Percentiles rank a stretch among this genome's conserved stretches.
phyloP scores from a whole-genome alignment of 2,888 invertebrate species.

The Ctena decussata region DNA sequence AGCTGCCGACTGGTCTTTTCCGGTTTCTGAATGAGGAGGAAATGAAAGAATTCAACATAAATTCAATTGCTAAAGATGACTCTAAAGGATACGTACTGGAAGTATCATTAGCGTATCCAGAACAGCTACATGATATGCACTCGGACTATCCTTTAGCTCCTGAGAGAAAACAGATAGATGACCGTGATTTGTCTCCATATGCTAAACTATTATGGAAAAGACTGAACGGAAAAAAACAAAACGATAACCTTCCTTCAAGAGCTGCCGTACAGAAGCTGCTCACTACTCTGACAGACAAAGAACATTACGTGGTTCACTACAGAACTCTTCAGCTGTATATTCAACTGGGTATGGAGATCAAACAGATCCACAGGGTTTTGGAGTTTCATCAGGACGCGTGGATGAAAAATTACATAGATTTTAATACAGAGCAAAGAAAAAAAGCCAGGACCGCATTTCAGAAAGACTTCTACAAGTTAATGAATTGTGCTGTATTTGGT shows the following conservation, averaged over 20 bases:
- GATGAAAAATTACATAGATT: constrained; percentile 83
- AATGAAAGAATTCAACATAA: neutral
- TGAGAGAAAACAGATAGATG: neutral
- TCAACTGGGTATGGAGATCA: constrained; percentile 67
- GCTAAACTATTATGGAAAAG: neutral
- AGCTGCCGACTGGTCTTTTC: neutral
- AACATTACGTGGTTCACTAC: constrained; percentile 24
- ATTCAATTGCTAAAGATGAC: neutral
- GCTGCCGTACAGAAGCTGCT: constrained; percentile 17
- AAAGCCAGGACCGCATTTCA: constrained; percentile 25
- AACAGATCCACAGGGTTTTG: constrained; percentile 78
- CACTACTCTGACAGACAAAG: constrained; percentile 21
- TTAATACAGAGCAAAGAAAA: constrained; percentile 66
- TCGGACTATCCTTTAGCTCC: neutral
- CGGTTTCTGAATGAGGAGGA: neutral
- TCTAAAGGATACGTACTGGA: neutral
- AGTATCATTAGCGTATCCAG: neutral
- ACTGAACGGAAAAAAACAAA: no score
- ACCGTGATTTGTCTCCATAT: neutral
- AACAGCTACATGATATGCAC: neutral
- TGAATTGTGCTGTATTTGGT: constrained; percentile 81
- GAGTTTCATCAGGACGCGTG: constrained; percentile 77
- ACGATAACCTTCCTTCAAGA: no score
- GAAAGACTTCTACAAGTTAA: constrained; percentile 80
- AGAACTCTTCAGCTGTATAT: constrained; percentile 36